Evolutionary conservation across 64 coral and sea anemone species (phyloP).

Genomic region (Anthopleura sola): DNA sequence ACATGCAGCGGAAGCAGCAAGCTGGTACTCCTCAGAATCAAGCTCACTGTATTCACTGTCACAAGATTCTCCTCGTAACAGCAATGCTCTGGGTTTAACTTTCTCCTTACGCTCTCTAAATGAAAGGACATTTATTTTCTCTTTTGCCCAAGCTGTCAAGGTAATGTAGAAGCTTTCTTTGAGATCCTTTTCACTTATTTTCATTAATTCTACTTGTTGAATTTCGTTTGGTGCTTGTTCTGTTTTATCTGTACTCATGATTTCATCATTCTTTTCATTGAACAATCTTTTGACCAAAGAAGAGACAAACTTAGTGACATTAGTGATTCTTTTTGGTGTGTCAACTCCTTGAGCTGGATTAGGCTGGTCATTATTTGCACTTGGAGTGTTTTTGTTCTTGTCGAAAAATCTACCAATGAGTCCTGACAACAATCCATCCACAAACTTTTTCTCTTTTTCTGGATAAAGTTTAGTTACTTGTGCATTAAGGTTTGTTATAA

Average conservation of each 20-base stretch:
- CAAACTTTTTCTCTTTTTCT: conserved; percentile 5
- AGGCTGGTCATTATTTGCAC: neutral
- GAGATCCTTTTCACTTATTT: neutral
- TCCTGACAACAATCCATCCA: neutral
- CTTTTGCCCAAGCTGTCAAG: conserved; percentile 5
- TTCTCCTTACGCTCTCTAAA: neutral
- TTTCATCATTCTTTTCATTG: conserved; percentile 17
- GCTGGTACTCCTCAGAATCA: neutral
- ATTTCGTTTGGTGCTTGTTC: neutral
- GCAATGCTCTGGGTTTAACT: neutral
- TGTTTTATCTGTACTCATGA: neutral
- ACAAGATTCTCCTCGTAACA: neutral
- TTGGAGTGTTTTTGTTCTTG: neutral
- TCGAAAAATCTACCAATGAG: conserved; percentile 8
- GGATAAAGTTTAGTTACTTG: conserved; percentile 23
- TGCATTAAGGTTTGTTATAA: conserved; percentile 10
- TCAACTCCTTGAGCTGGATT: neutral
- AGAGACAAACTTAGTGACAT: conserved; percentile 11
- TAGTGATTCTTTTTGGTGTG: neutral
- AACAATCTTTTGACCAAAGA: conserved; percentile 16
- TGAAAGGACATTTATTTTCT: neutral
- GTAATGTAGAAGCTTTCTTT: neutral
- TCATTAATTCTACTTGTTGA: neutral
- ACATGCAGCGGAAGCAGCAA: neutral
- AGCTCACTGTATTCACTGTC: conserved; percentile 14